Evolutionary conservation across 2,113 vertebrate species (phyloP), one percentile per base, ranked within the genome.

Genomic region (Lophochroa leadbeateri): DNA sequence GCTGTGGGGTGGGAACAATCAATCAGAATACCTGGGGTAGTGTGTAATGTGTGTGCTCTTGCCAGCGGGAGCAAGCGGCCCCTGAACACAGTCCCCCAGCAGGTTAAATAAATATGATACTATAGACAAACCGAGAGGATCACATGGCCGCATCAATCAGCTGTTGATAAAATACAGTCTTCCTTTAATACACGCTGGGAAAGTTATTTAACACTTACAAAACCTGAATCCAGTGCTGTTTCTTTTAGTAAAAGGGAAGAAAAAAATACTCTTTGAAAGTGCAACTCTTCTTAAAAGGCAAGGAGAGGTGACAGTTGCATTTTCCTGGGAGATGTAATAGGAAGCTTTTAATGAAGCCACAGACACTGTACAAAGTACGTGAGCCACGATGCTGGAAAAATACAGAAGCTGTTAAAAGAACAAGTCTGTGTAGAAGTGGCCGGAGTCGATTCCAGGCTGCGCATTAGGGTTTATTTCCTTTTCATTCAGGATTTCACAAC

Each of bases 101-200:
- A 99, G 99, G 99, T 99, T 99, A 99, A 99, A 99, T 99, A 99
- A 99, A 99, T 99, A 99, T 98, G 98, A 99, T 98, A 98, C 98
- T 98, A 98, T 98, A 98, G 98, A 98, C 98, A 98, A 98, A 98
- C 98, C 98, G 97, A 98, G 98, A 98, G 98, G 98, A 99, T 99
- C 99, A 98, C 98, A 98, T 97, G 98, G 98, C 98, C 86, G 97
- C 96, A 98, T 99, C 99, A 98, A 98, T 99, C 98, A 97, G 97
- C 98, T 97, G 98, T 98, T 98, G 98, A 98, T 98, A 98, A 98
- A 98, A 98, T 97, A 98, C 98, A 98, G 98, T 98, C 97, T 98
- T 97, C 97, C 98, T 98, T 98, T 98, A 97, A 98, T 97, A 96
- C 98, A 98, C 89, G 98, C 98, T 98, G 98, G 91, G 98, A 98